Evolutionary conservation across 2,888 invertebrate species (phyloP).

Genomic region (Agrochola lota): DNA sequence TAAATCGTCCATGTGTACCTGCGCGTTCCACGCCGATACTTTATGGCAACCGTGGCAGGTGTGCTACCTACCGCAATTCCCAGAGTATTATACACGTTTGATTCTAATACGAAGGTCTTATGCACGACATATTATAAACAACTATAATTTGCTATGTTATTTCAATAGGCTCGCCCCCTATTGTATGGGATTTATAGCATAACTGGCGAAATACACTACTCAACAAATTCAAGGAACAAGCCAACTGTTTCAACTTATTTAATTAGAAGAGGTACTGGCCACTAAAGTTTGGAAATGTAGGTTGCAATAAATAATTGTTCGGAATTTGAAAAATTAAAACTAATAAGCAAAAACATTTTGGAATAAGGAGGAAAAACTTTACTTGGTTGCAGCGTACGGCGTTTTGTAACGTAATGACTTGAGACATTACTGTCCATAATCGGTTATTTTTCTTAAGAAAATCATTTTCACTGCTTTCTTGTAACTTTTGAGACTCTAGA

Average conservation of each 20-base stretch:
- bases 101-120: constrained; percentile 18
- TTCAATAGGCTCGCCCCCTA: neutral
- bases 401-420: neutral
- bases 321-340: neutral
- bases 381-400: neutral
- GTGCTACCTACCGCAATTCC: constrained; percentile 11
- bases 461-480: neutral
- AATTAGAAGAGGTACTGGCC: neutral
- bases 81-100: constrained; percentile 29
- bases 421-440: neutral
- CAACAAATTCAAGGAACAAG: neutral
- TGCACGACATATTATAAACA: neutral
- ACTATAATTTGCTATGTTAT: neutral
- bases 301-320: neutral
- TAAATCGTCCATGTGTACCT: constrained; percentile 15
- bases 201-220: neutral
- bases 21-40: constrained; percentile 17
- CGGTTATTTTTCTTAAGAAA: neutral
- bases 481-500: neutral
- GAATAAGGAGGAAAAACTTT: neutral
- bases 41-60: constrained; percentile 29
- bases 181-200: neutral
- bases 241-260: neutral
- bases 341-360: neutral
- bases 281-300: neutral